Percentiles rank a stretch among this genome's conserved stretches.
Conservation (phyloP, 2,113 vertebrate genomes). For the Dipodomys merriami region DNA sequence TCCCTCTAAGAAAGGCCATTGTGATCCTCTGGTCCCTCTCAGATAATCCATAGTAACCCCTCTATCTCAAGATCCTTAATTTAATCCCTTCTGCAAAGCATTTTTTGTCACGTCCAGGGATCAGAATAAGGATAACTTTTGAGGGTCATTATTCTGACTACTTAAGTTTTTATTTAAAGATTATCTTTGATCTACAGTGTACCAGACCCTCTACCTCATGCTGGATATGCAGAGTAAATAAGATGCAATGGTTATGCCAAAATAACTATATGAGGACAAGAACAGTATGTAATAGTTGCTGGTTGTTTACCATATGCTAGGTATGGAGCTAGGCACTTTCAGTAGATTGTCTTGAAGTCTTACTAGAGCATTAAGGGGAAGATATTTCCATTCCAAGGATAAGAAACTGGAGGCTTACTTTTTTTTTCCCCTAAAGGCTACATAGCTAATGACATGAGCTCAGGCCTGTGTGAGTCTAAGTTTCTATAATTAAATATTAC, state of each 20-base stretch:
- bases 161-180: background rate
- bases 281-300: background rate
- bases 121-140: background rate
- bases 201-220: background rate
- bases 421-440: background rate
- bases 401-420: background rate
- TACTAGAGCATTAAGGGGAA: background rate
- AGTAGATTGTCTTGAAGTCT: background rate
- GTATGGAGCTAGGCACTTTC: background rate
- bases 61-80: background rate
- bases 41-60: background rate
- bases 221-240: background rate
- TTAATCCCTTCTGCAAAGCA: background rate
- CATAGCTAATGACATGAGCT: background rate
- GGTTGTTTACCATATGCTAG: background rate
- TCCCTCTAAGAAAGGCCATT: background rate
- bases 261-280: background rate
- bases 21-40: background rate
- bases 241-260: background rate
- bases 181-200: background rate
- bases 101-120: background rate
- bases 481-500: background rate
- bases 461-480: background rate
- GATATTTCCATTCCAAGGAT: constrained; percentile 2
- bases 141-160: background rate